Conservation (phyloP, 37 sponge, comb jelly and placozoan species). For the Chondrosia reniformis region DNA sequence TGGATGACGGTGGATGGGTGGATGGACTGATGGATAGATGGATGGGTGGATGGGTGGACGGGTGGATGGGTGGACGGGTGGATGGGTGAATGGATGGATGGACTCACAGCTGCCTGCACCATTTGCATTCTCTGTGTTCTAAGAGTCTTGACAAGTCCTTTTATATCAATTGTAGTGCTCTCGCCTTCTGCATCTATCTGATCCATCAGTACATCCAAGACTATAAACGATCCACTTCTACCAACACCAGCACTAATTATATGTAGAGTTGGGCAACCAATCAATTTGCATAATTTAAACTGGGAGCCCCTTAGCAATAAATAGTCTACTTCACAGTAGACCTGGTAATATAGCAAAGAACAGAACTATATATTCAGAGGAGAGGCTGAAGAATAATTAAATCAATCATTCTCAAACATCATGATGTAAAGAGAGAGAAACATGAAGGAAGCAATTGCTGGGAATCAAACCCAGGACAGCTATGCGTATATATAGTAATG, state of each 20-base stretch:
- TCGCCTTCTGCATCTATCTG: constrained; percentile 16
- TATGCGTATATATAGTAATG: too few relatives aligned
- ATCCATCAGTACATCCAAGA: constrained; percentile 5
- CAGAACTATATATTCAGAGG: too few relatives aligned
- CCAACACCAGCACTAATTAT: constrained; percentile 8
- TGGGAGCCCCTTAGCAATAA: too few relatives aligned
- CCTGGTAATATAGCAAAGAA: too few relatives aligned
- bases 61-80: neutral
- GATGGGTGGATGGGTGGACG: neutral
- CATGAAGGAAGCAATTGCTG: too few relatives aligned
- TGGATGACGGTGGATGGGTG: neutral
- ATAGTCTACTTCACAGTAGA: too few relatives aligned
- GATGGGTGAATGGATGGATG: neutral
- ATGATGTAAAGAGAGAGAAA: too few relatives aligned
- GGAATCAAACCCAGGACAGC: too few relatives aligned
- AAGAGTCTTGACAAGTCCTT: neutral
- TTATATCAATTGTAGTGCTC: neutral
- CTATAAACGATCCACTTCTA: neutral
- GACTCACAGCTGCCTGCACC: constrained; percentile 14
- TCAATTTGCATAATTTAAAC: too few relatives aligned
- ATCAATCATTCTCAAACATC: too few relatives aligned
- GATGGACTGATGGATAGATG: neutral
- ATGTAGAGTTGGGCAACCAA: neutral
- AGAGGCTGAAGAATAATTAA: too few relatives aligned
- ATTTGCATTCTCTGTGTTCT: neutral